Conservation (phyloP, 2,888 invertebrate genomes). For the Dicranocentrus wangi region DNA sequence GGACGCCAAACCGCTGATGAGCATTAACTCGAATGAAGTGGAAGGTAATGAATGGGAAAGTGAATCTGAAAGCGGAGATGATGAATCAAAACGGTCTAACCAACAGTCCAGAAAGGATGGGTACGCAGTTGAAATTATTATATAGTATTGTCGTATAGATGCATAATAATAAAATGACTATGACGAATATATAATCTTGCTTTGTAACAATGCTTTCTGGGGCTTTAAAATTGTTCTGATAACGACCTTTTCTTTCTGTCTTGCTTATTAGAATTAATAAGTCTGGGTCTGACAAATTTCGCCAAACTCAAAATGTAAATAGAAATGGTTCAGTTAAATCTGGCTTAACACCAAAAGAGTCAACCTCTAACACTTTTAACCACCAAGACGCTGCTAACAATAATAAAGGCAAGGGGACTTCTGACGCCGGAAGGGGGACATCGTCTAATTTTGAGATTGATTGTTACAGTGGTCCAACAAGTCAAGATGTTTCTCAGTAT, state of each 20-base stretch:
- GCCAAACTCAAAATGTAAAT: constrained; percentile 49
- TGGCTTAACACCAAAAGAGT: constrained; percentile 33
- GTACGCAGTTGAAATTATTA: too few relatives aligned
- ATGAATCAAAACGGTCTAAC: constrained; percentile 64
- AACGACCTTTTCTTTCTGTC: constrained; percentile 19
- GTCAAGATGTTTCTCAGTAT: constrained; percentile 30
- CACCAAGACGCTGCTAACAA: constrained; percentile 66
- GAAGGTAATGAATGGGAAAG: constrained; percentile 66
- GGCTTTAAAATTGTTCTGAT: constrained; percentile 1
- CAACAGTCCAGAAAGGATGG: constrained; percentile 59
- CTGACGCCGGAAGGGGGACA: constrained; percentile 10
- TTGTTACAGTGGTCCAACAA: constrained; percentile 46
- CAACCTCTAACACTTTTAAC: constrained; percentile 54
- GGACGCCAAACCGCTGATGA: constrained; percentile 68
- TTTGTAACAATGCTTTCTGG: constrained; percentile 5
- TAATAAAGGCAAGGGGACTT: constrained; percentile 61
- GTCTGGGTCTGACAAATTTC: constrained; percentile 49
- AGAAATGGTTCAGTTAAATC: constrained; percentile 48
- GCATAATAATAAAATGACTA: too few relatives aligned
- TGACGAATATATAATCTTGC: too few relatives aligned
- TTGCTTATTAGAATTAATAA: constrained; percentile 32
- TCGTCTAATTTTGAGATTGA: constrained; percentile 60
- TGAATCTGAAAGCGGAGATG: constrained; percentile 64
- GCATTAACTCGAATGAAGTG: constrained; percentile 67
- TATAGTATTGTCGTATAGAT: too few relatives aligned